phyloP scores from a whole-genome alignment of 1,140 invertebrate species.

The Oryzaephilus surinamensis region DNA sequence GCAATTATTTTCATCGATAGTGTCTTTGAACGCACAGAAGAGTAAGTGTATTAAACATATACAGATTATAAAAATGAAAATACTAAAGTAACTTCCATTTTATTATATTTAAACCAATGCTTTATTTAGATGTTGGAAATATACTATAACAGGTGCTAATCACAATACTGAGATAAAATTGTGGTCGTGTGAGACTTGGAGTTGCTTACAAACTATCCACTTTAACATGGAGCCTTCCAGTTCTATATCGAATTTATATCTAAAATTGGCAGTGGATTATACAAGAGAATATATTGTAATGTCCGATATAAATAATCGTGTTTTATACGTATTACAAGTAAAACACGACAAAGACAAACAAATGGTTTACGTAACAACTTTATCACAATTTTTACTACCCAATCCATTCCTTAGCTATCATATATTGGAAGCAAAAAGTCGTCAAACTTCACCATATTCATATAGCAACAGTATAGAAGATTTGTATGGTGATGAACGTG shows the following conservation, averaged over 20 bases:
- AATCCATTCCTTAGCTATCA: constrained; percentile 78
- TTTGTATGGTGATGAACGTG: constrained; percentile 24
- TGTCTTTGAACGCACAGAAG: constrained; percentile 66
- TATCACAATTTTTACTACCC: constrained; percentile 74
- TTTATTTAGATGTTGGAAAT: constrained; percentile 77
- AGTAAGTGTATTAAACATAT: constrained; percentile 50
- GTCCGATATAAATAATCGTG: constrained; percentile 68
- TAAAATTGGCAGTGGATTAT: constrained; percentile 71
- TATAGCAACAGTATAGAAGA: too few relatives aligned
- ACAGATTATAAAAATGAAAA: not conserved
- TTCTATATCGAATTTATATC: constrained; percentile 32
- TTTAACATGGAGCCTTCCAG: constrained; percentile 44
- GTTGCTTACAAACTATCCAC: constrained; percentile 77
- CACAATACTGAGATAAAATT: constrained; percentile 86
- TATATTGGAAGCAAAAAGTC: constrained; percentile 63
- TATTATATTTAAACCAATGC: constrained; percentile 4
- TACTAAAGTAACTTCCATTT: not conserved
- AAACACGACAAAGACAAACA: constrained; percentile 41
- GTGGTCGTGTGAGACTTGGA: constrained; percentile 91
- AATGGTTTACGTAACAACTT: constrained; percentile 48
- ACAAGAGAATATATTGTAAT: constrained; percentile 73
- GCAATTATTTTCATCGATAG: constrained; percentile 89
- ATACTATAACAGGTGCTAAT: constrained; percentile 79
- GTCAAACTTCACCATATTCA: too few relatives aligned
- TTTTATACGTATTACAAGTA: constrained; percentile 69